Evolutionary conservation across 2,113 vertebrate genomes (phyloP).

Genomic region (Scytalopus superciliaris): DNA sequence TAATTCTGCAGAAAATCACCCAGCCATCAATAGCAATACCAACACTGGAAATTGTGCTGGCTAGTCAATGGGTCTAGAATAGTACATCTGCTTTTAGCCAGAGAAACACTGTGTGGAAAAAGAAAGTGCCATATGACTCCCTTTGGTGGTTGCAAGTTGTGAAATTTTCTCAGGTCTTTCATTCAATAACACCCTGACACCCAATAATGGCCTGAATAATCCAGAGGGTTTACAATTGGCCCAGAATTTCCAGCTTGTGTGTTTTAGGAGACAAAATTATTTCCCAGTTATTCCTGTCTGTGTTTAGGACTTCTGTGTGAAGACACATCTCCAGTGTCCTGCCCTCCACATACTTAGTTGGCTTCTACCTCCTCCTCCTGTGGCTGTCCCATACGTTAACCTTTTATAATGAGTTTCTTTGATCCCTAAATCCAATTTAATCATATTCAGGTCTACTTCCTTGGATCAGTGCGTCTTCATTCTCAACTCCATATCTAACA

Average conservation of each 20-base stretch:
- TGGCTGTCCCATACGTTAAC: neutral
- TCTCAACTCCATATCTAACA: neutral
- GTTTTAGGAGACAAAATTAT: neutral
- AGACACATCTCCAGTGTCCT: neutral
- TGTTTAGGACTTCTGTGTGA: neutral
- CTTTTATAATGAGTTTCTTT: neutral
- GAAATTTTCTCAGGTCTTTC: neutral
- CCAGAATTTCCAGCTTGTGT: neutral
- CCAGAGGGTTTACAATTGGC: rapidly evolving
- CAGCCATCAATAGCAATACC: neutral
- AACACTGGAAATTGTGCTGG: neutral
- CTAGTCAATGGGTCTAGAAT: neutral
- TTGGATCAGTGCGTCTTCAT: neutral
- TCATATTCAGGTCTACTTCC: neutral
- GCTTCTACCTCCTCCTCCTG: neutral
- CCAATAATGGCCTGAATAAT: neutral
- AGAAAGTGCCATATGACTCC: neutral
- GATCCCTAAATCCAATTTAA: neutral
- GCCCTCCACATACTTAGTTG: rapidly evolving
- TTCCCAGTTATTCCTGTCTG: neutral
- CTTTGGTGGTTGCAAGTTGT: neutral
- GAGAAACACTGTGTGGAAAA: neutral
- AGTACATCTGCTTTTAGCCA: rapidly evolving
- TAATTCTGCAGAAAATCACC: neutral
- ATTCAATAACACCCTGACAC: neutral